Percentiles rank a stretch among this genome's conserved stretches.
Evolutionary conservation across 2,888 invertebrate species (phyloP).

Genomic region (Arenicola marina): DNA sequence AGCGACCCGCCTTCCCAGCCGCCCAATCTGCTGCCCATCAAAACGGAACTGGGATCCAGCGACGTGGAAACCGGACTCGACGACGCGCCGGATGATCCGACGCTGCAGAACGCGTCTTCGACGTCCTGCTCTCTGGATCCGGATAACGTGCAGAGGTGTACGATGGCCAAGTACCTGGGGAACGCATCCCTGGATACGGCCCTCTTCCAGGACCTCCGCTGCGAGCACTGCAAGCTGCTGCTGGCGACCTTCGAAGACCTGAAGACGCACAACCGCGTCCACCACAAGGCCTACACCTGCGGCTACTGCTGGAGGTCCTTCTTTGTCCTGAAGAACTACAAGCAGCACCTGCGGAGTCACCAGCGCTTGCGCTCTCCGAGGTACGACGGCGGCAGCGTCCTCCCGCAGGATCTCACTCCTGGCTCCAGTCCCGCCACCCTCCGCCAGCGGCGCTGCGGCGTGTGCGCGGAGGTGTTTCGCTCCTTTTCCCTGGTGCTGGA

Average conservation of each 20-base stretch:
- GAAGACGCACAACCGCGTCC: constrained; percentile 39
- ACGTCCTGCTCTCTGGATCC: no score
- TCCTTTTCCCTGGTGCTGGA: neutral
- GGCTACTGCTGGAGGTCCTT: constrained; percentile 42
- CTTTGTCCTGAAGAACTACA: constrained; percentile 44
- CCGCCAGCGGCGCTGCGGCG: neutral
- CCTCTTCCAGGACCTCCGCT: constrained; percentile 17
- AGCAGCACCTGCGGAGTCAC: constrained; percentile 35
- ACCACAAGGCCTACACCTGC: constrained; percentile 43
- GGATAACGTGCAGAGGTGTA: no score
- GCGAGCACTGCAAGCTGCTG: constrained; percentile 38
- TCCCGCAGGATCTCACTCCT: neutral
- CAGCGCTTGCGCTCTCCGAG: neutral
- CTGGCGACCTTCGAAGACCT: constrained; percentile 34
- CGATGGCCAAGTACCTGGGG: no score
- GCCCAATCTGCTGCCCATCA: no score
- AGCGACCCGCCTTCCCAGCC: no score
- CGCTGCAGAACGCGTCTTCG: no score
- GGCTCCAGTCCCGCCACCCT: neutral
- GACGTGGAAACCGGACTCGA: no score
- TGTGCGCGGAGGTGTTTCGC: neutral
- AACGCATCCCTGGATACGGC: neutral
- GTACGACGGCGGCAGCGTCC: neutral
- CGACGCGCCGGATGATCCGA: no score
- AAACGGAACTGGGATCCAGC: no score